A percentile compares a stretch with the other conserved stretches of the same genome.
Conservation (phyloP, 2,888 invertebrate genomes). For the Nemotelus nigrinus region DNA sequence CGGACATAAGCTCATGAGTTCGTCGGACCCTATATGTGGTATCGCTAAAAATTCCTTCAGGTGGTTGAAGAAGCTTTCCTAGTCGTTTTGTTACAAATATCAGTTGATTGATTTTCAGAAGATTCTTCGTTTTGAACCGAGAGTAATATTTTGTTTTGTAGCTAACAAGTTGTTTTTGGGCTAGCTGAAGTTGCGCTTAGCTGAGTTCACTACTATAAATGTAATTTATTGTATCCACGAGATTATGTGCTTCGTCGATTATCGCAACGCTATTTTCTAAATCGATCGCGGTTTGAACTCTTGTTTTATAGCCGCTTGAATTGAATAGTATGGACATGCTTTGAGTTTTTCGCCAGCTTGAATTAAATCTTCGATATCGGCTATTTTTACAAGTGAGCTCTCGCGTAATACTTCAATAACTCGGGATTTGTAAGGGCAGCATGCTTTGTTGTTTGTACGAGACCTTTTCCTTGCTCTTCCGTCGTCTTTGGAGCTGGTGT, state of each 20-base stretch:
- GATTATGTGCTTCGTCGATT: conserved; percentile 96
- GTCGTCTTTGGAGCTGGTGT: conserved; percentile 66
- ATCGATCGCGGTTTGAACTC: conserved; percentile 75
- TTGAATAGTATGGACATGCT: conserved; percentile 95
- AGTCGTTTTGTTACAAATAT: conserved; percentile 78
- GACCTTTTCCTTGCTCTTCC: conserved; percentile 74
- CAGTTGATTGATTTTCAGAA: conserved; percentile 84
- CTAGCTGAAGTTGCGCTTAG: conserved; percentile 72
- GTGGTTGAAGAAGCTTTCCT: conserved; percentile 64
- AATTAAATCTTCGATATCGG: conserved; percentile 90
- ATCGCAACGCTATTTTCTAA: conserved; percentile 82
- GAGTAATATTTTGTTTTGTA: conserved; percentile 79
- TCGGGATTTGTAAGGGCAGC: conserved; percentile 75
- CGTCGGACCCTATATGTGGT: conserved; percentile 67
- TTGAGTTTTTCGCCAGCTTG: conserved; percentile 73
- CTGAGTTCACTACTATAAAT: conserved; percentile 83
- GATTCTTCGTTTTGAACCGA: conserved; percentile 80
- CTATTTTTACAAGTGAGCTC: conserved; percentile 73
- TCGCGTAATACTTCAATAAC: conserved; percentile 74
- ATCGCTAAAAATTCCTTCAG: conserved; percentile 50
- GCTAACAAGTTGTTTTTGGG: conserved; percentile 72
- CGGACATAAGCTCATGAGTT: conserved; percentile 81
- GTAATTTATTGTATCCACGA: conserved; percentile 87
- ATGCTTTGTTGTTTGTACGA: conserved; percentile 67
- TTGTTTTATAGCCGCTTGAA: conserved; percentile 81